A percentile compares a stretch with the other conserved stretches of the same genome.
These are phyloP conservation scores for Salvator merianae DNA, from an alignment of 2,113 vertebrate genomes.

Conservation along the genomic window DNA sequence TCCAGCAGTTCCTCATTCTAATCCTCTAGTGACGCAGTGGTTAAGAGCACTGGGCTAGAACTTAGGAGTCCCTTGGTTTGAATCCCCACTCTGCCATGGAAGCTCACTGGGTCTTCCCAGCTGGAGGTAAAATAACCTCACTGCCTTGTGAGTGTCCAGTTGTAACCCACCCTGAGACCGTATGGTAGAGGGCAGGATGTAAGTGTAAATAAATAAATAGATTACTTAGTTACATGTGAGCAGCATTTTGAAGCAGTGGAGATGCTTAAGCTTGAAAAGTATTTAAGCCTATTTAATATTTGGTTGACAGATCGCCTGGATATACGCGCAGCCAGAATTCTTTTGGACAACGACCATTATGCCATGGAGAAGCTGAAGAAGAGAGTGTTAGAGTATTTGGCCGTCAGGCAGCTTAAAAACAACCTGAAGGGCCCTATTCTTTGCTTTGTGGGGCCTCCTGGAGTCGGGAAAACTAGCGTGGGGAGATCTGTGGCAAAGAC, in stretches of 20 bases:
- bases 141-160: too few relatives aligned
- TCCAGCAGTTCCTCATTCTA: too few relatives aligned
- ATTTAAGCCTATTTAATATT: conserved; percentile 37
- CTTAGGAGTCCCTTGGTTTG: too few relatives aligned
- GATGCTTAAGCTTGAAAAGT: not conserved
- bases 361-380: conserved; percentile 96
- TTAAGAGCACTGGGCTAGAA: too few relatives aligned
- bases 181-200: too few relatives aligned
- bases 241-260: not conserved
- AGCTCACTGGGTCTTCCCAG: too few relatives aligned
- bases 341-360: conserved; percentile 95
- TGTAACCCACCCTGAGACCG: too few relatives aligned
- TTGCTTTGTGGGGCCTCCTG: conserved; percentile 96
- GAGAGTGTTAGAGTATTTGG: conserved; percentile 94
- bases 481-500: conserved; percentile 94
- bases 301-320: conserved; percentile 86
- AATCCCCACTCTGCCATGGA: too few relatives aligned
- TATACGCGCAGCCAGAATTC: conserved; percentile 87
- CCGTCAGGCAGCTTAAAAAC: conserved; percentile 91
- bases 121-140: too few relatives aligned
- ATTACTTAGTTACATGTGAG: too few relatives aligned
- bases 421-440: conserved; percentile 95
- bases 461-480: conserved; percentile 97
- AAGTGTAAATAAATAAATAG: too few relatives aligned
- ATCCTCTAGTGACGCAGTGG: too few relatives aligned